phyloP scores from a whole-genome alignment of 1,140 invertebrate genomes.

The Penaeus chinensis region DNA sequence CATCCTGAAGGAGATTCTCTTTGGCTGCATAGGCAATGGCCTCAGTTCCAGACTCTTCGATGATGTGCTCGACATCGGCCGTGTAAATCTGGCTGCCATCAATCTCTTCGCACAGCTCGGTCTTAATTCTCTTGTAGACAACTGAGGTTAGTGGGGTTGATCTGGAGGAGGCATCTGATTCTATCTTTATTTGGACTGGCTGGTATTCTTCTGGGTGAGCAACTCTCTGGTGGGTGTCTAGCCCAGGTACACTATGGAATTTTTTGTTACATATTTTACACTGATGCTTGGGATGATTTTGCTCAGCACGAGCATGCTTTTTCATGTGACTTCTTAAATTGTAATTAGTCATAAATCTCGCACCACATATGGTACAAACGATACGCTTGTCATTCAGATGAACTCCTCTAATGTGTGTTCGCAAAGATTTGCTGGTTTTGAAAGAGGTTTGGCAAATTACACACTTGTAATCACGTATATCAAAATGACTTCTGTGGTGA shows the following conservation, averaged over 20 bases:
- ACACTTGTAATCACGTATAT: constrained; percentile 37
- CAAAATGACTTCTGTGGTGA: constrained; percentile 44
- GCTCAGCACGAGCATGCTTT: constrained; percentile 34
- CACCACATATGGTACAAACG: constrained; percentile 37
- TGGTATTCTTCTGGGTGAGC: constrained; percentile 20
- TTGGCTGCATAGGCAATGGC: background rate
- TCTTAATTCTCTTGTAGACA: constrained; percentile 7
- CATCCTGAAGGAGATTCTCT: background rate
- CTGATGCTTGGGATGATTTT: background rate
- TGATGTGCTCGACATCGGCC: constrained; percentile 17
- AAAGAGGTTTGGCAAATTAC: constrained; percentile 34
- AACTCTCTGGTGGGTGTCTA: constrained; percentile 3
- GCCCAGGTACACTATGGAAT: constrained; percentile 24
- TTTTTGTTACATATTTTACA: constrained; percentile 22
- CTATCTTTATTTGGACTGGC: constrained; percentile 25
- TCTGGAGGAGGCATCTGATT: background rate
- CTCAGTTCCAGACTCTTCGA: constrained; percentile 1
- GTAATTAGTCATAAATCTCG: constrained; percentile 50
- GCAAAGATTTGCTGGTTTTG: constrained; percentile 39
- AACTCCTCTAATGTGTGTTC: constrained; percentile 30
- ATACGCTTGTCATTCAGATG: constrained; percentile 45
- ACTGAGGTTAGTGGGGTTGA: background rate
- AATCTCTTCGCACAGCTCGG: too few species aligned
- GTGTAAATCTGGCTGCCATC: constrained; percentile 3
- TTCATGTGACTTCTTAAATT: constrained; percentile 50